Evolutionary conservation across 2,797 vertebrate species (phyloP).

Genomic region (Avahi laniger): DNA sequence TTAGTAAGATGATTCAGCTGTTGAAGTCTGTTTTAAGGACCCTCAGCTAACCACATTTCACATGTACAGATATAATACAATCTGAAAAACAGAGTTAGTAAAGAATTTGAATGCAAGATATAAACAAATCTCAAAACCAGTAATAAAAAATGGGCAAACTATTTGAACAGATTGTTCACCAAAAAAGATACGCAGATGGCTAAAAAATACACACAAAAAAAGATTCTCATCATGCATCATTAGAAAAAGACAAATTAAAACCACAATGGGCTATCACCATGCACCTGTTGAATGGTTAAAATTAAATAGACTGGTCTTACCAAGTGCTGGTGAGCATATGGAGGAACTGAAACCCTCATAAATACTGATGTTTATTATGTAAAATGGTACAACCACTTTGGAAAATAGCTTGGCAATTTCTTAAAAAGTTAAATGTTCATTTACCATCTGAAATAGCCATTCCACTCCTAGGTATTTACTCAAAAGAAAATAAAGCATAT

Average conservation of each 20-base stretch:
- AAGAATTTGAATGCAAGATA: not conserved
- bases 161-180: conserved; percentile 5
- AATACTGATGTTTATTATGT: not conserved
- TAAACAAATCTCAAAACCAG: not conserved
- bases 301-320: not conserved
- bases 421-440: not conserved
- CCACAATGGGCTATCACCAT: not conserved
- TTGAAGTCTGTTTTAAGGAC: not conserved
- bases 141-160: conserved; percentile 22
- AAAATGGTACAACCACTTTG: not conserved
- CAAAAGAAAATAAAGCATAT: not conserved
- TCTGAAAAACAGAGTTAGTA: not conserved
- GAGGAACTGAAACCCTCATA: not conserved
- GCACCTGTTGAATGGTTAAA: not conserved
- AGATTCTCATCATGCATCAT: not conserved
- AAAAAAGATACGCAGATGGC: conserved; percentile 30
- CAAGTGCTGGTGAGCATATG: not conserved
- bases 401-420: not conserved
- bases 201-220: not conserved
- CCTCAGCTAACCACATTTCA: not conserved
- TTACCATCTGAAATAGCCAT: not conserved
- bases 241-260: conserved; percentile 11
- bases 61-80: not conserved
- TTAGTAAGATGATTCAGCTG: not conserved
- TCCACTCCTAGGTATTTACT: not conserved